A percentile compares a stretch with the other conserved stretches of the same genome.
Evolutionary conservation across 2,888 invertebrate genomes (phyloP).

Genomic region (Phania funesta): DNA sequence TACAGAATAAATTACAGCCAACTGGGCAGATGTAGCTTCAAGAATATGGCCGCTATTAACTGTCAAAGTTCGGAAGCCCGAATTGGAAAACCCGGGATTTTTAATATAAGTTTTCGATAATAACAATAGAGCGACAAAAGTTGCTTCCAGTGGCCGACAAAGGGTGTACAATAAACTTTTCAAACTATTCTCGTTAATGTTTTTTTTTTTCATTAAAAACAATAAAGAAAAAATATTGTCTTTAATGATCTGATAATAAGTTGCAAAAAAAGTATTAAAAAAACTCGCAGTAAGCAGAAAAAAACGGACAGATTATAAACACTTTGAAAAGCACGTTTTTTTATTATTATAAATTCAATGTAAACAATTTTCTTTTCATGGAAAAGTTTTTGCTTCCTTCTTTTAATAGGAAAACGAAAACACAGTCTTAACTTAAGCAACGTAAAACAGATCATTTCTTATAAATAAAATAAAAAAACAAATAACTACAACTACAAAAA

Average conservation of each 20-base stretch:
- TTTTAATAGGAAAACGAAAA: not conserved
- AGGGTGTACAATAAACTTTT: not conserved
- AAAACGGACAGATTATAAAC: slow-evolving; percentile 37
- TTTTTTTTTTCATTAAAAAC: not conserved
- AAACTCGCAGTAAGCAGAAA: slow-evolving; percentile 13
- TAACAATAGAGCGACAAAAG: too few species aligned
- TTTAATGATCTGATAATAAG: slow-evolving; percentile 57
- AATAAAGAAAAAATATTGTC: slow-evolving; percentile 1
- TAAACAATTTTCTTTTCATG: slow-evolving; percentile 65
- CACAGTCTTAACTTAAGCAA: not conserved
- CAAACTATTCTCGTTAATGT: slow-evolving; percentile 1
- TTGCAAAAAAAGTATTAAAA: slow-evolving; percentile 31
- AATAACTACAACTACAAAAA: slow-evolving; percentile 10
- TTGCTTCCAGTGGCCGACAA: not conserved
- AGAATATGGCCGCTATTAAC: too few species aligned
- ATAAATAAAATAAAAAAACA: slow-evolving; percentile 25
- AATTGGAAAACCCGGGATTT: too few species aligned
- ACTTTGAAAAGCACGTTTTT: slow-evolving; percentile 58
- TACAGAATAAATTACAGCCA: too few species aligned
- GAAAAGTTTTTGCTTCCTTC: slow-evolving; percentile 46
- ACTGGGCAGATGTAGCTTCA: too few species aligned
- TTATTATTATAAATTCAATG: slow-evolving; percentile 43
- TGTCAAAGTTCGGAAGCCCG: too few species aligned
- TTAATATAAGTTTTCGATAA: too few species aligned
- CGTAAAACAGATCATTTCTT: slow-evolving; percentile 51